Conservation (phyloP, 2,888 invertebrate genomes). For the Cephus spinipes region DNA sequence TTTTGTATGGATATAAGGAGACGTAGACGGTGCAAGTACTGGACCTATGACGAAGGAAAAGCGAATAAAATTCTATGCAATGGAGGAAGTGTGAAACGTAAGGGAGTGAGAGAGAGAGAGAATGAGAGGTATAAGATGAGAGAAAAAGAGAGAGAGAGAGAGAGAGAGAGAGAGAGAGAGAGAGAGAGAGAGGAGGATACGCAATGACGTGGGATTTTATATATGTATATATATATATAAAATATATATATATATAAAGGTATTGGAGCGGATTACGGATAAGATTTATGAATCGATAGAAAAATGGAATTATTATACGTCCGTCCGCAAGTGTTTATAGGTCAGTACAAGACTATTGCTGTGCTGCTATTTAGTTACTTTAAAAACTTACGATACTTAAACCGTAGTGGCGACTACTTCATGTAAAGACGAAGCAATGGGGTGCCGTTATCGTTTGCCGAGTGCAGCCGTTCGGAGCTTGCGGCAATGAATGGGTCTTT, state of each 20-base stretch:
- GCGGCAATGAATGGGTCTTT: background rate
- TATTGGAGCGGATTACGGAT: constrained; percentile 20
- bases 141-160: constrained; percentile 16
- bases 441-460: background rate
- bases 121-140: constrained; percentile 18
- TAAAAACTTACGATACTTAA: constrained; percentile 43
- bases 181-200: background rate
- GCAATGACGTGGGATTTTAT: constrained; percentile 24
- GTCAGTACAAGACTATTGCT: constrained; percentile 67
- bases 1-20: constrained; percentile 59
- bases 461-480: background rate
- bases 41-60: constrained; percentile 46
- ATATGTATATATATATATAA: constrained; percentile 22
- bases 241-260: constrained; percentile 13
- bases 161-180: constrained; percentile 18
- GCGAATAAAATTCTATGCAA: constrained; percentile 40
- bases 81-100: constrained; percentile 12
- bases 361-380: constrained; percentile 62
- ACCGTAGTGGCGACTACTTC: constrained; percentile 27
- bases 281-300: background rate
- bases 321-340: constrained; percentile 66
- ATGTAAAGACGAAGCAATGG: constrained; percentile 29
- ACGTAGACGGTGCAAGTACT: constrained; percentile 60
- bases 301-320: constrained; percentile 47
- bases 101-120: constrained; percentile 21